Conservation (phyloP, 2,888 invertebrate genomes). For the Drosophila lutescens region DNA sequence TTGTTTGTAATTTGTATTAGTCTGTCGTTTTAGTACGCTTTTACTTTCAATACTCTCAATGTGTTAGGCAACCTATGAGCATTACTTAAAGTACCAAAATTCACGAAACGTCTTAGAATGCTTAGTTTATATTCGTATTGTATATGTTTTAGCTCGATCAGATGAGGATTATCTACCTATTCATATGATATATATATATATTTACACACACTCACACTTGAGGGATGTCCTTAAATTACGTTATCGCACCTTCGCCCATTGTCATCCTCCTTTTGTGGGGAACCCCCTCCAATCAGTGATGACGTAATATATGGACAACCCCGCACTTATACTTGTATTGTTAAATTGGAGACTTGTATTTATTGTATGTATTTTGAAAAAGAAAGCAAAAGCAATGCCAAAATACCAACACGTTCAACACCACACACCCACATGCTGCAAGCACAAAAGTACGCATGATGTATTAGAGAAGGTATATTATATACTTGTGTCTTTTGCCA, state of each 20-base stretch:
- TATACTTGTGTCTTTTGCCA: conserved; percentile 48
- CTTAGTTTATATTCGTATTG: conserved; percentile 42
- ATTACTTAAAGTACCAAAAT: conserved; percentile 65
- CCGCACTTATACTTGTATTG: conserved; percentile 48
- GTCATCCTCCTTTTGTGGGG: conserved; percentile 8
- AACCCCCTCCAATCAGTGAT: not conserved
- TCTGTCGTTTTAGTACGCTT: conserved; percentile 46
- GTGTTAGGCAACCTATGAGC: conserved; percentile 63
- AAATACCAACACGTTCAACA: conserved; percentile 42
- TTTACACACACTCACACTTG: conserved; percentile 8
- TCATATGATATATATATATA: conserved; percentile 20
- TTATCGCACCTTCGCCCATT: not conserved
- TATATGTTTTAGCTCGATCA: conserved; percentile 45
- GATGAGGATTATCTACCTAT: conserved; percentile 30
- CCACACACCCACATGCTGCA: conserved; percentile 56
- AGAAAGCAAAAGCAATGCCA: conserved; percentile 58
- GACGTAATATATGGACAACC: conserved; percentile 16
- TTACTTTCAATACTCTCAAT: conserved; percentile 67
- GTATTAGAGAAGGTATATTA: conserved; percentile 48
- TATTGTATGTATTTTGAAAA: conserved; percentile 56
- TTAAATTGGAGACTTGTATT: conserved; percentile 66
- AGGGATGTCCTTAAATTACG: conserved; percentile 13
- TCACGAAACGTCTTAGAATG: conserved; percentile 35
- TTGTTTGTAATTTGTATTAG: conserved; percentile 49
- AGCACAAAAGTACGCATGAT: conserved; percentile 59